These are phyloP conservation scores for Dinoponera quadriceps DNA, from an alignment of 1,140 invertebrate species.

Conservation along the genomic window DNA sequence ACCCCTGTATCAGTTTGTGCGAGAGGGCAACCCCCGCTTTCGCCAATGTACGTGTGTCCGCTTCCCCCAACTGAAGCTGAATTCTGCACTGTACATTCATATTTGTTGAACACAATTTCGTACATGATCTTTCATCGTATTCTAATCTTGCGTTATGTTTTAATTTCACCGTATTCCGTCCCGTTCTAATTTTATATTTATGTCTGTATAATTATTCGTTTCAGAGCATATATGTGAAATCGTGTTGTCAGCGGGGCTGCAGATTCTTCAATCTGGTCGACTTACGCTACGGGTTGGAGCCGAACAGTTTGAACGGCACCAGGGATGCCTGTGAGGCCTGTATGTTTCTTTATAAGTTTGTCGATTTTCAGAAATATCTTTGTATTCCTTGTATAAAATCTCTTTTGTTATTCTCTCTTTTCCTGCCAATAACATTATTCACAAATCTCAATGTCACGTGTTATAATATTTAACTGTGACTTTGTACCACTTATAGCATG, in stretches of 20 bases:
- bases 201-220: slow-evolving; percentile 44
- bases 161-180: neutral
- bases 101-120: slow-evolving; percentile 16
- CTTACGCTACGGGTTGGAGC: slow-evolving; percentile 69
- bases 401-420: neutral
- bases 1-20: slow-evolving; percentile 79
- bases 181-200: slow-evolving; percentile 19
- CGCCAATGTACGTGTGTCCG: slow-evolving; percentile 63
- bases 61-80: no score
- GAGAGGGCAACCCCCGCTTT: slow-evolving; percentile 74
- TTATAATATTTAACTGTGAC: neutral
- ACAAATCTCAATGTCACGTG: neutral
- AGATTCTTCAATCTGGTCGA: slow-evolving; percentile 83
- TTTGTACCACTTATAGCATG: slow-evolving; percentile 79
- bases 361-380: no score
- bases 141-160: neutral
- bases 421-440: no score
- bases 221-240: slow-evolving; percentile 78
- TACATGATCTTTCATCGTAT: no score
- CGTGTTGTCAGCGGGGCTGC: slow-evolving; percentile 83
- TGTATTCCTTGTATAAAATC: slow-evolving; percentile 1
- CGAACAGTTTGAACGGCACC: slow-evolving; percentile 78
- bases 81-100: neutral
- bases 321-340: slow-evolving; percentile 80
- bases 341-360: slow-evolving; percentile 65